Percentiles rank a stretch among this genome's conserved stretches.
These are phyloP conservation scores for Diloba caeruleocephala DNA, from an alignment of 2,888 invertebrate genomes.

Conservation along the genomic window DNA sequence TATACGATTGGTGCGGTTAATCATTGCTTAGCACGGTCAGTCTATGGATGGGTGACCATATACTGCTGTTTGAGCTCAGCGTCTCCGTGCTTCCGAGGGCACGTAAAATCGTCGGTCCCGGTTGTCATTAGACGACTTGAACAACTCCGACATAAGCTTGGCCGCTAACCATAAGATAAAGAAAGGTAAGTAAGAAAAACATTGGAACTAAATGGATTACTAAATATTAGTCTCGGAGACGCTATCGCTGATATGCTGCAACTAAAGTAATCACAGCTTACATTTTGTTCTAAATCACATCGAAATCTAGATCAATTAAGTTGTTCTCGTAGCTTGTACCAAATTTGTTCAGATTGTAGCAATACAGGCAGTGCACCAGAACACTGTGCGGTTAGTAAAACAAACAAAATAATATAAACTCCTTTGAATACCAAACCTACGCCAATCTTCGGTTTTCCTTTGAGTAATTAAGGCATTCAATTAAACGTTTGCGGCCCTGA, in stretches of 20 bases:
- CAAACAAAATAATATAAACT: slow-evolving; percentile 34
- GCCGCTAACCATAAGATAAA: no score
- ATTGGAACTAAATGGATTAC: no score
- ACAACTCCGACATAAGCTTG: no score
- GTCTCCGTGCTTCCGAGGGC: no score
- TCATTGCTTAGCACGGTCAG: no score
- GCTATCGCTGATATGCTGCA: slow-evolving; percentile 10
- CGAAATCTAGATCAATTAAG: slow-evolving; percentile 36
- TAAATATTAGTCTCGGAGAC: neutral
- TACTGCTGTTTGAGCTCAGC: no score
- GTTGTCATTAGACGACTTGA: no score
- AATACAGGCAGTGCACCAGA: slow-evolving; percentile 16
- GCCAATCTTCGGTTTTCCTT: slow-evolving; percentile 59
- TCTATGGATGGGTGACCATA: no score
- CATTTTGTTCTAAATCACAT: slow-evolving; percentile 29
- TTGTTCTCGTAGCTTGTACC: slow-evolving; percentile 20
- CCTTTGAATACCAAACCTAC: slow-evolving; percentile 49
- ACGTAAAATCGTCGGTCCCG: no score
- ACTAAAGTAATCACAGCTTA: slow-evolving; percentile 24
- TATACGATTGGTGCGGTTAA: no score
- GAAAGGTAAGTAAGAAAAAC: no score
- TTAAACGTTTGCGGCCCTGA: slow-evolving; percentile 50
- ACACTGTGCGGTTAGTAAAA: slow-evolving; percentile 7
- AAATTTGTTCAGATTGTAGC: slow-evolving; percentile 33
- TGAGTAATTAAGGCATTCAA: slow-evolving; percentile 66